Evolutionary conservation across 2,113 vertebrate genomes (phyloP).

Genomic region (Eretmochelys imbricata): DNA sequence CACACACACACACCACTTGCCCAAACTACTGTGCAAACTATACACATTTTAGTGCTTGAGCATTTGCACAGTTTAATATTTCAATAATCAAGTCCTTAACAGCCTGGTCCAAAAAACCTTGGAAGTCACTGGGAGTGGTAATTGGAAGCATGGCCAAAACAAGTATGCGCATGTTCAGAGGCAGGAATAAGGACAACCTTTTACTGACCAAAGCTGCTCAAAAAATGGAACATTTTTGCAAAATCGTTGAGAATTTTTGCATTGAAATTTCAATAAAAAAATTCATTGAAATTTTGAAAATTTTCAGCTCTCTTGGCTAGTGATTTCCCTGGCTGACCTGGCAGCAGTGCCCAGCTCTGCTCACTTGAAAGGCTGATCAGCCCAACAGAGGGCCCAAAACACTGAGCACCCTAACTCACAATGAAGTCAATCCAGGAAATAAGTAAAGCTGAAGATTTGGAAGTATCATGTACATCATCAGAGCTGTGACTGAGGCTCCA

Average conservation of each 20-base stretch:
- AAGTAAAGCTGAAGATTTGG: neutral
- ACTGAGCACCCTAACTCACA: neutral
- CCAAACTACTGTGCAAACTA: neutral
- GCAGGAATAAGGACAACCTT: neutral
- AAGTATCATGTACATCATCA: neutral
- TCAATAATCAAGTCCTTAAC: neutral
- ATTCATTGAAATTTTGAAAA: neutral
- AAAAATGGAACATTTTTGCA: neutral
- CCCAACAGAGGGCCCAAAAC: neutral
- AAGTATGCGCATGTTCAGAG: neutral
- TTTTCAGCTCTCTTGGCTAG: neutral
- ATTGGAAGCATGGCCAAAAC: constrained; percentile 28
- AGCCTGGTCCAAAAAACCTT: neutral
- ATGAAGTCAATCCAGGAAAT: neutral
- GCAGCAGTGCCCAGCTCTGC: neutral
- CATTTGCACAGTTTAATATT: fast-evolving
- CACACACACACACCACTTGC: neutral
- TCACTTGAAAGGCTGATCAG: neutral
- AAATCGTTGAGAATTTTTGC: neutral
- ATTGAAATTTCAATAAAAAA: neutral
- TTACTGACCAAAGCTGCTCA: neutral
- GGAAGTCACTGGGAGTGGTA: neutral
- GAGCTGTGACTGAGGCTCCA: neutral
- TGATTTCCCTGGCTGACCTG: neutral
- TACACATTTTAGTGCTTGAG: neutral